Conservation (phyloP, 1,140 invertebrate species). For the Stenopsyche tienmushanensis region DNA sequence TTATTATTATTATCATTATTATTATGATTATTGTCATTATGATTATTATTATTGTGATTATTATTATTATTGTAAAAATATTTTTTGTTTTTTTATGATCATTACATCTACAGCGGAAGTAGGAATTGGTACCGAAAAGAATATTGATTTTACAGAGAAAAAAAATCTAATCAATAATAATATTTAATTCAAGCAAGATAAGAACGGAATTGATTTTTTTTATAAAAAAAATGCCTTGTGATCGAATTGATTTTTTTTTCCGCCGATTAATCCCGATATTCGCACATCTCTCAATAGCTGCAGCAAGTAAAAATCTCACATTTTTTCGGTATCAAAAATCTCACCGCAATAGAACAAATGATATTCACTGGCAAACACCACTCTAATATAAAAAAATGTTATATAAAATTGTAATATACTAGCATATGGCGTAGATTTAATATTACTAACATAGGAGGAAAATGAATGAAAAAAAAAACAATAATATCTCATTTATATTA, state of each 20-base stretch:
- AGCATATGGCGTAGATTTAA: slow-evolving; percentile 29
- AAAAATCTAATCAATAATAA: too few species aligned
- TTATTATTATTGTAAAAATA: slow-evolving; percentile 40
- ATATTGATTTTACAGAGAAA: slow-evolving; percentile 10
- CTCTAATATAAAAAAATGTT: slow-evolving; percentile 41
- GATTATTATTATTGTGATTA: slow-evolving; percentile 41
- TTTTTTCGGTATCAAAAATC: slow-evolving; percentile 34
- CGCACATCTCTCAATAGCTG: background rate
- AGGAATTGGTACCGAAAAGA: slow-evolving; percentile 27
- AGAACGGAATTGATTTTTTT: background rate
- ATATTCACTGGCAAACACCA: slow-evolving; percentile 43
- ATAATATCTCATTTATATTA: slow-evolving; percentile 40
- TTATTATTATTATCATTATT: slow-evolving; percentile 44
- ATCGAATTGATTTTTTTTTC: slow-evolving; percentile 1
- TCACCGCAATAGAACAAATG: slow-evolving; percentile 37
- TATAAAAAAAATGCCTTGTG: background rate
- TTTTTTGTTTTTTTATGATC: slow-evolving; percentile 40
- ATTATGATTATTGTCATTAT: slow-evolving; percentile 48
- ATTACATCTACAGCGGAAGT: slow-evolving; percentile 39
- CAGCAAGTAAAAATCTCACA: slow-evolving; percentile 9
- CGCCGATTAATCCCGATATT: background rate
- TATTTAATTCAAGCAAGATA: background rate
- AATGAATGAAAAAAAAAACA: slow-evolving; percentile 39
- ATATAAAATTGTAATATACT: slow-evolving; percentile 41
- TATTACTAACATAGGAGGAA: slow-evolving; percentile 28